Conservation (phyloP, 2,113 vertebrate genomes). For the Zosterops japonicus region DNA sequence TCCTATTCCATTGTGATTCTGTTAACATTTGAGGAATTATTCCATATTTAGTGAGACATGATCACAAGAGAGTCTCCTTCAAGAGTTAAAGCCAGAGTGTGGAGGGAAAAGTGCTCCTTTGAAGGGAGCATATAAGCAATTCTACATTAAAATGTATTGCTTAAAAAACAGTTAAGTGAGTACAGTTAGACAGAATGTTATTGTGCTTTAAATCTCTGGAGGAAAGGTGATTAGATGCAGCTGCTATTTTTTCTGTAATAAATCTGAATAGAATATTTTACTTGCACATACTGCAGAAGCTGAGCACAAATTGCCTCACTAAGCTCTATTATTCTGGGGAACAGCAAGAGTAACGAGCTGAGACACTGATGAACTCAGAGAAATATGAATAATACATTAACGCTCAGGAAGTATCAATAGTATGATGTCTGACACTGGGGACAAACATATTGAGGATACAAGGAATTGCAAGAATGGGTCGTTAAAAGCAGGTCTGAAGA, state of each 20-base stretch:
- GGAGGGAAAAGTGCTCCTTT: neutral
- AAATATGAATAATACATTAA: slow-evolving; percentile 68
- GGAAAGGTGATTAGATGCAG: slow-evolving; percentile 50
- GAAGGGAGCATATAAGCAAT: neutral
- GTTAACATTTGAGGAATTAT: neutral
- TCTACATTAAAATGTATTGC: neutral
- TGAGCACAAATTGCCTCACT: slow-evolving; percentile 67
- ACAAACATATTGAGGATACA: neutral
- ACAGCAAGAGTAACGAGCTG: slow-evolving; percentile 60
- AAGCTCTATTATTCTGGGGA: slow-evolving; percentile 64
- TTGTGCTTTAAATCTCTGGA: slow-evolving; percentile 52
- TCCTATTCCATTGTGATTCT: neutral
- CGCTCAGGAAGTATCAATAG: slow-evolving; percentile 44
- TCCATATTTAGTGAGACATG: neutral
- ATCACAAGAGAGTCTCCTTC: neutral
- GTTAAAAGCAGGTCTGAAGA: neutral
- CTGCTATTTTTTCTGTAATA: slow-evolving; percentile 31
- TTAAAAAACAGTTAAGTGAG: neutral
- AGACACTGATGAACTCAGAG: slow-evolving; percentile 65
- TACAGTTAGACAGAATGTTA: neutral
- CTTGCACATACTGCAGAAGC: slow-evolving; percentile 23
- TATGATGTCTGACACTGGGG: neutral
- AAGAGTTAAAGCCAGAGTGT: neutral
- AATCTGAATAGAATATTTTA: slow-evolving; percentile 57
- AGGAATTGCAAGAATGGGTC: neutral